Evolutionary conservation across 2,797 vertebrate species (phyloP), one percentile per base, ranked within the genome.

Genomic region (Leptoclinus maculatus): DNA sequence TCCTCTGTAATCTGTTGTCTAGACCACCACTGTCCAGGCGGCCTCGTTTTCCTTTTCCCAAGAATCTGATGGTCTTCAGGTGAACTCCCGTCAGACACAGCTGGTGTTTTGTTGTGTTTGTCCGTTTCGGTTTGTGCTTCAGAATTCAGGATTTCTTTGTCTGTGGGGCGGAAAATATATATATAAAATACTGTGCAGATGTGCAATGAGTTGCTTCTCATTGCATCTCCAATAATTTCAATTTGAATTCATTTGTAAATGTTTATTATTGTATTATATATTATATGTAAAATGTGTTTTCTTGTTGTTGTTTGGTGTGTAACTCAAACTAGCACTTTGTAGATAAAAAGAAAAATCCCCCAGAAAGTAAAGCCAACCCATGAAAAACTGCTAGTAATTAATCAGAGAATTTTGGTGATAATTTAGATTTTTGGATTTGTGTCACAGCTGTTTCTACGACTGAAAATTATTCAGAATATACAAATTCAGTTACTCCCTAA

Each of bases 41-140:
- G 70, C 41, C 60, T 92, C 32, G 89, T 92, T 51, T 67, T 94
- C 70, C 94, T 91, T 45, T 77, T 95, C 27, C 29, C 29, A 5
- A 17, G 3, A 53, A 63, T 12, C 25, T 29, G 57, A 66, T 3
- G 0, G 2, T 87, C 88, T 36, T 75, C 77, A 25, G 83, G 67
- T 6, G 63, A 82, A 68, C 77, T 87, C n/a, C 17, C 12, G 36
- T 76, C 53, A 32, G 59, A 45, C 12, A 32, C 8, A 43, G 1
- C 45, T 14, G 43, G 39, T 11, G 14, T 29, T 47, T 72, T 74
- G n/a, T 6, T 47, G 21, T 4, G 73, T 72, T 87, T 69, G 1
- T 38, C 16, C 14, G 78, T 62, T 23, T 27, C 65, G 17, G 13
- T 1, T 17, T 76, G 62, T 38, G 36, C 53, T 71, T 80, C 58